These are phyloP conservation scores for Priocnemis perturbator DNA, from an alignment of 2,888 invertebrate genomes.

Conservation along the genomic window DNA sequence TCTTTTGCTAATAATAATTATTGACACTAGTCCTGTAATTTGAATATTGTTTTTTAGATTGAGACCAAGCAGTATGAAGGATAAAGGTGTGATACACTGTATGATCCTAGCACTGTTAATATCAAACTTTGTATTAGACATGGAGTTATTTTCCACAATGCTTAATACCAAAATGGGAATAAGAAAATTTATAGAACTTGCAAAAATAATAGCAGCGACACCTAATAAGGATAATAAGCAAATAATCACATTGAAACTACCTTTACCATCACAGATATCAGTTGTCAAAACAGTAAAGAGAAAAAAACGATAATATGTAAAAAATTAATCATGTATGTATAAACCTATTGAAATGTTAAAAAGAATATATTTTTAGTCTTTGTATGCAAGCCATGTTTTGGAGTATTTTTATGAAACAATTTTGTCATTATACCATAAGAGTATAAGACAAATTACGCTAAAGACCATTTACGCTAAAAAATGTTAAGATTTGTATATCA, in stretches of 20 bases:
- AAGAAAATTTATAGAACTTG: conserved; percentile 64
- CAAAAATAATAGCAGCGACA: conserved; percentile 61
- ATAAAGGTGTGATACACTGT: conserved; percentile 68
- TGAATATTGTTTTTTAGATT: conserved; percentile 51
- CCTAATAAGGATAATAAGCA: conserved; percentile 62
- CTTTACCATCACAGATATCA: conserved; percentile 58
- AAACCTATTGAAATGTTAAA: not conserved
- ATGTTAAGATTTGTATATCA: no score
- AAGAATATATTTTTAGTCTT: no score
- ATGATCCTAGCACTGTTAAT: conserved; percentile 64
- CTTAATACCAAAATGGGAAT: conserved; percentile 55
- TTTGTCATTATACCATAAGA: no score
- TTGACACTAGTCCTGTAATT: not conserved
- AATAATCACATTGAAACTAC: conserved; percentile 60
- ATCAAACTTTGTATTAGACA: conserved; percentile 61
- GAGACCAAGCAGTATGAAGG: conserved; percentile 64
- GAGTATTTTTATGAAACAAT: no score
- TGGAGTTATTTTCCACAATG: conserved; percentile 62
- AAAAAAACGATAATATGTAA: conserved; percentile 26
- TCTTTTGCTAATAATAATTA: not conserved
- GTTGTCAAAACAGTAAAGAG: conserved; percentile 45
- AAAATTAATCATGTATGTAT: not conserved
- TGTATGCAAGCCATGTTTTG: no score
- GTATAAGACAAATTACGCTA: no score
- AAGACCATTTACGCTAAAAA: no score